Base-by-base conservation (phyloP, 1,140 invertebrate species). In the Hypothenemus hampei region DNA sequence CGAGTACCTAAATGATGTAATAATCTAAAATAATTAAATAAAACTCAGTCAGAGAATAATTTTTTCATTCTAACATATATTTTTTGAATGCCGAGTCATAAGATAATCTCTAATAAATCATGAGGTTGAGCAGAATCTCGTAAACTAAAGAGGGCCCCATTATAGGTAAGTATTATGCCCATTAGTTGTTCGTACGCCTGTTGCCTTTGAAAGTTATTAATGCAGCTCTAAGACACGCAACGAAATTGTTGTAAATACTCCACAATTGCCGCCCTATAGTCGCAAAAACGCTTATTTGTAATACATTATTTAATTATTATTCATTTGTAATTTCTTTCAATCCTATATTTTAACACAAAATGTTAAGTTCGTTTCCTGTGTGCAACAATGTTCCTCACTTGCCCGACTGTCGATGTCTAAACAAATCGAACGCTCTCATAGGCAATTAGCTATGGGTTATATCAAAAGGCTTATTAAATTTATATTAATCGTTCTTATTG, bases 171-270 rank as follows among this genome's bases (percentile, higher is more conserved):
- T 48, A 48, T 48, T 48, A 48, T 11, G 10, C 47, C 47, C 47
- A 49, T 49, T 49, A 49, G 47, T 49, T 45, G 10, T 45, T 16
- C 33, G 22, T 23, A 20, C 13, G 22, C 44, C 26, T 47, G 26
- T 47, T 33, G 15, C 47, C 35, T 49, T 39, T 39, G 24, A 39
- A 49, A 39, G 33, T 49, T 49, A 39, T 49, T 49, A 49, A 49
- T 49, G 19, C 33, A 39, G 16, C 20, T 35, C 36, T 24, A 13
- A 26, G 19, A 22, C 47, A 49, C 47, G 47, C 47, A 49, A 49
- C 36, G 35, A 51, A 51, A 51, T 51, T 51, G 48, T 51, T 51
- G 41, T 51, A 51, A 51, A 51, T 51, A 51, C 41, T 36, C 48
- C 48, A 51, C 48, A 51, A 51, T 51, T 51, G 36, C 48, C 48